phyloP scores from a whole-genome alignment of 2,797 vertebrate species.

The Enteromius thamalakanensis region DNA sequence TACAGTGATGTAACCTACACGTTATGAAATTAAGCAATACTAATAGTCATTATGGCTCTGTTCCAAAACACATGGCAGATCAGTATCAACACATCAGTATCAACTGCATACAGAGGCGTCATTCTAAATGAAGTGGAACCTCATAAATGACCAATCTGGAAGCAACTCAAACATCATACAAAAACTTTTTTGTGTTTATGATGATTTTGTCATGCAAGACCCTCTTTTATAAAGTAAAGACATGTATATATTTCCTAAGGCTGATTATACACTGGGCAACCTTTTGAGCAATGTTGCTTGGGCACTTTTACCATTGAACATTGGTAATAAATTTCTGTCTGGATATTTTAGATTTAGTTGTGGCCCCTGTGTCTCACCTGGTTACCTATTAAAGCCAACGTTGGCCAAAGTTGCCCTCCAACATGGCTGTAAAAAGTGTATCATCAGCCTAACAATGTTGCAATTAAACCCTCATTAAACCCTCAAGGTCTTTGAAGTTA shows the following conservation, averaged over 20 bases:
- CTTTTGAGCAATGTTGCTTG: no score
- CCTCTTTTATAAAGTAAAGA: not conserved
- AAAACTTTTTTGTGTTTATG: not conserved
- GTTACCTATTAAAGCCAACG: no score
- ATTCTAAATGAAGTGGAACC: not conserved
- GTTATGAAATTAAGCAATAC: not conserved
- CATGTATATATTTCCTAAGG: not conserved
- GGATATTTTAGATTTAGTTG: no score
- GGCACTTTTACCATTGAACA: no score
- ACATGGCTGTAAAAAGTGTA: no score
- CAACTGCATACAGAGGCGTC: not conserved
- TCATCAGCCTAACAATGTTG: not conserved
- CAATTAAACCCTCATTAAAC: no score
- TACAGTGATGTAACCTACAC: not conserved
- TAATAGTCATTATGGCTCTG: not conserved
- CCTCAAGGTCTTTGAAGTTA: no score
- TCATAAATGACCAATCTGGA: not conserved
- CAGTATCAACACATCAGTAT: not conserved
- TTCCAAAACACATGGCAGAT: not conserved
- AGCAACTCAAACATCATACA: not conserved
- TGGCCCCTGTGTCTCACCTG: no score
- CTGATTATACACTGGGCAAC: no score
- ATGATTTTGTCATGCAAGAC: not conserved
- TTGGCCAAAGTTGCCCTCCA: no score
- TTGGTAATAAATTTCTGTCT: no score